Evolutionary conservation across 1,140 invertebrate genomes (phyloP), one percentile per base, ranked within the genome.

Genomic region (Drosophila mayri): DNA sequence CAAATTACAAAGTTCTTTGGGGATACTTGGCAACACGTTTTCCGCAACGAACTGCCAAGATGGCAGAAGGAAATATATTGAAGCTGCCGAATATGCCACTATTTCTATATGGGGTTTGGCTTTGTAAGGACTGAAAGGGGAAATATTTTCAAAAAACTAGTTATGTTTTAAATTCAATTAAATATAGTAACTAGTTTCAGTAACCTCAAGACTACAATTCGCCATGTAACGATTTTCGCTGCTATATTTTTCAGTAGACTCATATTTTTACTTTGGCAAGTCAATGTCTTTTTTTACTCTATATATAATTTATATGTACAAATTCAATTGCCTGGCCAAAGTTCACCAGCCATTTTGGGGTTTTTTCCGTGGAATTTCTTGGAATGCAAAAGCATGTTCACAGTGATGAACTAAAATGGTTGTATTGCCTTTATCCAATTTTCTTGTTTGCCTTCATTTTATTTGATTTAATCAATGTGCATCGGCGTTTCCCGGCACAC

Each of bases 381-480:
- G 14, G 43, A 32, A 49, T 44, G 25, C 46, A 38, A 54, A 79
- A 50, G 32, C 44, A 32, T 71, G 52, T 40, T 81, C 30, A 57
- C 63, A 41, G 41, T 79, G 43, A 59, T 44, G 52, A 54, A 67
- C 38, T 47, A 54, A 54, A 55, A 75, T 37, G 60, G 43, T 58
- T 60, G 47, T 76, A 68, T 75, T 59, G 50, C 40, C 81, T 84
- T 83, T 84, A 83, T 83, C 81, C 80, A 83, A 83, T 83, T 84
- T 83, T 62, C 71, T 50, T 76, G 64, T 85, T 83, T 84, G 76
- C 81, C 54, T 57, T 76, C 76, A 58, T 87, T 79, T 71, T 86
- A 71, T 86, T 86, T 86, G 82, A 86, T 82, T 86, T 82, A 82
- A 82, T 86, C 82, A 86, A 86, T 83, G 79, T 71, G 54, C 65